Evolutionary conservation across 2,113 vertebrate genomes (phyloP).

Genomic region (Hippocampus abdominalis): DNA sequence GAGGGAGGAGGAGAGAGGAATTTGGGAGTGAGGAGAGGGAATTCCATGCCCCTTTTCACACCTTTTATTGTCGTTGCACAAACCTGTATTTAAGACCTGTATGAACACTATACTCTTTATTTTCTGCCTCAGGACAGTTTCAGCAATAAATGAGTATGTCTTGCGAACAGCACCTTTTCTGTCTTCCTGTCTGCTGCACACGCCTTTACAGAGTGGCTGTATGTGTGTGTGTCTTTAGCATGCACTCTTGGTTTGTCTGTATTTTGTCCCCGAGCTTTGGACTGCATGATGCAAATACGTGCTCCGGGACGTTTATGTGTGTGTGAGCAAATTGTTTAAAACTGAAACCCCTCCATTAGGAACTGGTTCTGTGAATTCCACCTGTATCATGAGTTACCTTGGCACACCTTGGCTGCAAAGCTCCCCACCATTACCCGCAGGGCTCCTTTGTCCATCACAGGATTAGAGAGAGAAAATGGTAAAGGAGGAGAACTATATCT

Average conservation of each 20-base stretch:
- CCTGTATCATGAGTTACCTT: conserved; percentile 74
- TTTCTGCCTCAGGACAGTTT: conserved; percentile 34
- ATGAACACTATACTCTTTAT: conserved; percentile 49
- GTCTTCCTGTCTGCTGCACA: conserved; percentile 9
- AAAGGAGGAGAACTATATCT: conserved; percentile 29
- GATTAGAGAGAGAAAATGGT: conserved; percentile 48
- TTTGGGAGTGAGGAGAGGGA: conserved; percentile 38
- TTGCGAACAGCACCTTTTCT: conserved; percentile 22
- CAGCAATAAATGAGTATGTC: conserved; percentile 54
- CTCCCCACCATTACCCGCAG: conserved; percentile 71
- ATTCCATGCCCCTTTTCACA: conserved; percentile 52
- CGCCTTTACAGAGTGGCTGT: neutral
- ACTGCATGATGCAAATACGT: neutral
- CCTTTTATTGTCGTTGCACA: conserved; percentile 49
- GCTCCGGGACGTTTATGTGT: neutral
- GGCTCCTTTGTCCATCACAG: conserved; percentile 57
- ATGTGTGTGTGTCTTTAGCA: neutral
- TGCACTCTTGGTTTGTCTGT: neutral
- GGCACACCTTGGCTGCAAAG: conserved; percentile 77
- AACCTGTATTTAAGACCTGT: conserved; percentile 59
- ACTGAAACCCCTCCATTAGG: conserved; percentile 46
- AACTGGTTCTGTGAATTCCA: conserved; percentile 75
- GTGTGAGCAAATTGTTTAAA: conserved; percentile 26
- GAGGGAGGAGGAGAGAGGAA: conserved; percentile 17
- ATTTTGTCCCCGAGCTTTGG: conserved; percentile 5